phyloP scores from a whole-genome alignment of 2,797 vertebrate species.

The Gallinago stenura region DNA sequence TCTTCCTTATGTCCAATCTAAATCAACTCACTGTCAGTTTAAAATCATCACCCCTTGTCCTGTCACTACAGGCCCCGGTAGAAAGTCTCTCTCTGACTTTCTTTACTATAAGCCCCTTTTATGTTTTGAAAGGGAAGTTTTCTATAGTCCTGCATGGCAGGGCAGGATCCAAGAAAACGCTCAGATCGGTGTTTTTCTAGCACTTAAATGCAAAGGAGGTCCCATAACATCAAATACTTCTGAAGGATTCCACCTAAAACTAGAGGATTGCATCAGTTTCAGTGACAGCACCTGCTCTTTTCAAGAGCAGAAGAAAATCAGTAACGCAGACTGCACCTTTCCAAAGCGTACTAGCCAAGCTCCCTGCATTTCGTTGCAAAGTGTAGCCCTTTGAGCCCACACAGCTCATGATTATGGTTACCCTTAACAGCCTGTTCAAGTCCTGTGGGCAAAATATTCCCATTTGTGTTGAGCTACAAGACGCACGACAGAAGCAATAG shows the following conservation, averaged over 20 bases:
- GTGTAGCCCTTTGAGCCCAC: background rate
- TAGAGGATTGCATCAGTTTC: background rate
- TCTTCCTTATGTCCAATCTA: background rate
- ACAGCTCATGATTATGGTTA: background rate
- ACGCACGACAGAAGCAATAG: background rate
- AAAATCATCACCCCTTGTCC: background rate
- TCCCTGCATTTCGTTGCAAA: rapidly evolving
- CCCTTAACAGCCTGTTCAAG: too few relatives aligned
- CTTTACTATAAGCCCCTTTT: background rate
- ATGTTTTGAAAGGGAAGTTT: background rate
- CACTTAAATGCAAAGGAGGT: background rate
- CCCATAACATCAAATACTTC: background rate
- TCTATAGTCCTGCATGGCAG: background rate
- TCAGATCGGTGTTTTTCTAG: background rate
- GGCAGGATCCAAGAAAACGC: background rate
- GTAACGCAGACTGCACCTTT: background rate
- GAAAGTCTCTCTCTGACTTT: background rate
- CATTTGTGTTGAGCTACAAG: background rate
- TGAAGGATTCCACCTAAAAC: background rate
- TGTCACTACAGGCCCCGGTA: background rate
- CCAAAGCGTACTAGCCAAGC: background rate
- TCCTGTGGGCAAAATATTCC: background rate
- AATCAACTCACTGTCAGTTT: background rate
- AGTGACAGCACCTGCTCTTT: background rate
- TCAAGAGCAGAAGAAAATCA: too few relatives aligned